Percentiles rank a stretch among this genome's conserved stretches.
phyloP scores from a whole-genome alignment of 2,113 vertebrate species.

The Sturnira hondurensis region DNA sequence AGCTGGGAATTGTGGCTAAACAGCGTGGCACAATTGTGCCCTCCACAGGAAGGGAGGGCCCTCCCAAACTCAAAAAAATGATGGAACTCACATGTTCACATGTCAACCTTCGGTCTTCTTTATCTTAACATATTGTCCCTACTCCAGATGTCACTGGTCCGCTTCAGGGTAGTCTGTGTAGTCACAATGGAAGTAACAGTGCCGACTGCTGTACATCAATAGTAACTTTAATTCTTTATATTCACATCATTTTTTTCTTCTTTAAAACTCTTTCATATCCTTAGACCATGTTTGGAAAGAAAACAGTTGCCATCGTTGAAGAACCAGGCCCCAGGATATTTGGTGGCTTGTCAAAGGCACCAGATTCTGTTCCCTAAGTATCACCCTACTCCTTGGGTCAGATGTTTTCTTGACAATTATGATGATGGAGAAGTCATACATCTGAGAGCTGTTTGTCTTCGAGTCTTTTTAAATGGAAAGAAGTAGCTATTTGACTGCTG shows the following conservation, averaged over 20 bases:
- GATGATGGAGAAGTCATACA: constrained; percentile 44
- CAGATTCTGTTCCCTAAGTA: background rate
- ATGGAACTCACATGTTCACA: background rate
- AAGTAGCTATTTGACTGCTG: background rate
- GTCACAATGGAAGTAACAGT: background rate
- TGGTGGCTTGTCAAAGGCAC: background rate
- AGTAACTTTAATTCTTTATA: background rate
- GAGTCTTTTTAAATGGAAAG: constrained; percentile 28
- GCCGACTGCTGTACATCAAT: background rate
- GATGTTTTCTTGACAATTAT: constrained; percentile 30
- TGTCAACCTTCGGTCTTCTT: background rate
- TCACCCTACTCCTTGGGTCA: background rate
- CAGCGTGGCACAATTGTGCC: background rate
- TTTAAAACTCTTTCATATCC: background rate
- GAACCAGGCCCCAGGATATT: background rate
- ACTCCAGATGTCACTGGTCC: background rate
- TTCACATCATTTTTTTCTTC: background rate
- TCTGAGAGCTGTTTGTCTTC: background rate
- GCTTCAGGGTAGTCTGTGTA: background rate
- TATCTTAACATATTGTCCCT: background rate
- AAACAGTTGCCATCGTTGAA: background rate
- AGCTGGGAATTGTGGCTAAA: background rate
- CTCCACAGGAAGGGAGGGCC: background rate
- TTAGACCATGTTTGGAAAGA: background rate
- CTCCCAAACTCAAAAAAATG: background rate